Conservation (phyloP, 2,113 vertebrate genomes). For the Ciconia boyciana region DNA sequence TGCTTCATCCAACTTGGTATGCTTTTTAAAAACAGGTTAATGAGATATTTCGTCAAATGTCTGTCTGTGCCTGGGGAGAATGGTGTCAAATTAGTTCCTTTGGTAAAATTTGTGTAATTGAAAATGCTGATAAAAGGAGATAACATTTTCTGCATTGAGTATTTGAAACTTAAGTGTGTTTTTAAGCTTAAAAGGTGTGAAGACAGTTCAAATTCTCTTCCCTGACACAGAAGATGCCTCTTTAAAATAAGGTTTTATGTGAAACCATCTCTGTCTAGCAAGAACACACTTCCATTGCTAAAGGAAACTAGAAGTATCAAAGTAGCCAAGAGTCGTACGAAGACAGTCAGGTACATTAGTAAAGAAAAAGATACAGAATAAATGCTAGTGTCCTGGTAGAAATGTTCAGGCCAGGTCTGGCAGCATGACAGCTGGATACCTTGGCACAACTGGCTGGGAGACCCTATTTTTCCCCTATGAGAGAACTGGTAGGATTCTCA, state of each 20-base stretch:
- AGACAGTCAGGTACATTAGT: not conserved
- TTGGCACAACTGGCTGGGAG: not conserved
- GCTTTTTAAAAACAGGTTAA: not conserved
- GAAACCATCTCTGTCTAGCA: not conserved
- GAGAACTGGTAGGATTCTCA: not conserved
- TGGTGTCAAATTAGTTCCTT: not conserved
- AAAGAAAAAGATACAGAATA: not conserved
- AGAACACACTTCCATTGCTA: not conserved
- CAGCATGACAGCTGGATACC: not conserved
- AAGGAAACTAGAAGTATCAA: not conserved
- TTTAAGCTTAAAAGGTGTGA: not conserved
- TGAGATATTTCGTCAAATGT: not conserved
- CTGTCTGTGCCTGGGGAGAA: not conserved
- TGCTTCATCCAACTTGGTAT: not conserved
- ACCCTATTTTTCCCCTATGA: not conserved
- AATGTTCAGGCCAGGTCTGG: not conserved
- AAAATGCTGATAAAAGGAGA: not conserved
- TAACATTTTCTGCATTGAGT: not conserved
- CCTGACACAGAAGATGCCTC: not conserved
- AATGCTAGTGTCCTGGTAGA: not conserved
- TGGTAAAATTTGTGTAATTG: not conserved
- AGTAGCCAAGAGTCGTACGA: not conserved
- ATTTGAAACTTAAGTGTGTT: not conserved
- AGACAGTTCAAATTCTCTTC: not conserved
- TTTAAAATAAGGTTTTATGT: not conserved